A percentile compares a stretch with the other conserved stretches of the same genome.
Conservation (phyloP, 2,888 invertebrate species). For the Mythimna pallens region DNA sequence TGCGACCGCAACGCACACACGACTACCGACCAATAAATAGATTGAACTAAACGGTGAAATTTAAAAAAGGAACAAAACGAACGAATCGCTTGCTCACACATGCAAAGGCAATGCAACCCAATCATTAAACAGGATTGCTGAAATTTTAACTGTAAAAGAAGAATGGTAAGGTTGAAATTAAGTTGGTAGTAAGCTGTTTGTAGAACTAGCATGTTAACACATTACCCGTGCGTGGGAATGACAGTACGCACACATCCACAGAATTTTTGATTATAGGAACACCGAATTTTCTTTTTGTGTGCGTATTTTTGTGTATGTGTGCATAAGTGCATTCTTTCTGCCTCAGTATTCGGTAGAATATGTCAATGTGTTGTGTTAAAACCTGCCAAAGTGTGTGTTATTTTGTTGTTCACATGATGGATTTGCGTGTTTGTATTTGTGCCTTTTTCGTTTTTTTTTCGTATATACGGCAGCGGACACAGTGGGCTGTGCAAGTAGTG, state of each 20-base stretch:
- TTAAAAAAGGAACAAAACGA: constrained; percentile 90
- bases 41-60: constrained; percentile 91
- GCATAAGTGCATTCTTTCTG: constrained; percentile 83
- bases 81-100: constrained; percentile 87
- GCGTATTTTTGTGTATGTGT: constrained; percentile 69
- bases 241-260: constrained; percentile 76
- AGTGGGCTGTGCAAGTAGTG: constrained; percentile 83
- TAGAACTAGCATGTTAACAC: constrained; percentile 86
- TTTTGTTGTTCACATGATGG: constrained; percentile 86
- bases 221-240: constrained; percentile 86
- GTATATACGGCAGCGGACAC: constrained; percentile 74
- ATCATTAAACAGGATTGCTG: constrained; percentile 78
- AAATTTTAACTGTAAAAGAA: constrained; percentile 63
- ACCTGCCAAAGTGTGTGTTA: constrained; percentile 76
- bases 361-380: constrained; percentile 72
- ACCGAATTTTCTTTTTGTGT: constrained; percentile 84
- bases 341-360: constrained; percentile 61
- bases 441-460: constrained; percentile 85
- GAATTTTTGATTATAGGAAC: constrained; percentile 87
- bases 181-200: constrained; percentile 68
- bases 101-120: constrained; percentile 82
- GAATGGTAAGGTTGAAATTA: constrained; percentile 69
- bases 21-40: constrained; percentile 88
- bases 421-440: constrained; percentile 87
- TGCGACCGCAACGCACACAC: constrained; percentile 83